Evolutionary conservation across 2,113 vertebrate genomes (phyloP).

Genomic region (Balaeniceps rex): DNA sequence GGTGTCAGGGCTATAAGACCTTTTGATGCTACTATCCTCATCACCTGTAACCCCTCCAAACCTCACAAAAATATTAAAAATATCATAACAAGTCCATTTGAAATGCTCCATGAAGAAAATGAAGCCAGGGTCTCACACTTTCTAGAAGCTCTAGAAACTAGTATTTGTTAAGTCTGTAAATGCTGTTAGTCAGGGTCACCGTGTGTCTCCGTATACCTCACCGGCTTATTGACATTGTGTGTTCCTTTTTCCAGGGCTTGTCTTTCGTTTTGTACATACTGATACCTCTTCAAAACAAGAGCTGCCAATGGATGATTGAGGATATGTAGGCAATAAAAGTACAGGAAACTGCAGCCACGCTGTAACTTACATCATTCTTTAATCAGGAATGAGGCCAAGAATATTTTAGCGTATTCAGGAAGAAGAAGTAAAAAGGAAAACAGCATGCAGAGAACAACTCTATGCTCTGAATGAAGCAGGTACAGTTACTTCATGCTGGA

Average conservation of each 20-base stretch:
- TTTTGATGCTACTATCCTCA: background rate
- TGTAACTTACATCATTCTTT: background rate
- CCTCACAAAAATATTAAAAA: background rate
- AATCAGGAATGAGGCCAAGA: background rate
- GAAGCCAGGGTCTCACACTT: background rate
- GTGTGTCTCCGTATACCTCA: rapidly evolving
- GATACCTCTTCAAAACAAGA: background rate
- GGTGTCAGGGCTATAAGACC: background rate
- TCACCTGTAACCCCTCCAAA: background rate
- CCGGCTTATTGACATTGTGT: background rate
- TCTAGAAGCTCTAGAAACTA: background rate
- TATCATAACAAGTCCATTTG: background rate
- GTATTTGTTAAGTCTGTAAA: background rate
- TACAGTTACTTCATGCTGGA: background rate
- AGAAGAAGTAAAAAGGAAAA: background rate
- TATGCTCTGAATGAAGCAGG: background rate
- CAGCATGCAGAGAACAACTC: background rate
- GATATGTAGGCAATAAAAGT: background rate
- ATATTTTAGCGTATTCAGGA: background rate
- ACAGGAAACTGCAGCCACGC: background rate
- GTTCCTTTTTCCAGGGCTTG: background rate
- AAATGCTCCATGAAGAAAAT: background rate
- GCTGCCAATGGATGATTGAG: background rate
- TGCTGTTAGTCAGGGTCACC: background rate
- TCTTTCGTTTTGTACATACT: background rate